phyloP scores from a whole-genome alignment of 2,888 invertebrate species.

The Diaphora mendica region DNA sequence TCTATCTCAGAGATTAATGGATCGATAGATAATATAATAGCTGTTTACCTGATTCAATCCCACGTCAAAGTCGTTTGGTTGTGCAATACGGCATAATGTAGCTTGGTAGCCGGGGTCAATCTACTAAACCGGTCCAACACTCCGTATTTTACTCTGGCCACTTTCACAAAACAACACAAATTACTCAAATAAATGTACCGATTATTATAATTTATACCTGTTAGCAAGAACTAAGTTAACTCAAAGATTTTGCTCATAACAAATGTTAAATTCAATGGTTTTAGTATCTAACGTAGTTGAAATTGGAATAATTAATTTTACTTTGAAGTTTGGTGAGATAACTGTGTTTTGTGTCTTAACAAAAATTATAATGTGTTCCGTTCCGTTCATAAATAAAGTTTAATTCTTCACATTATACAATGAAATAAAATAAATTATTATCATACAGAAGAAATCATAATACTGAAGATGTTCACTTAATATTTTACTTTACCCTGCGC shows the following conservation, averaged over 20 bases:
- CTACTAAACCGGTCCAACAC: constrained; percentile 52
- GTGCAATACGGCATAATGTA: constrained; percentile 52
- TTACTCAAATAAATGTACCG: constrained; percentile 32
- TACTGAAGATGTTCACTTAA: too few relatives aligned
- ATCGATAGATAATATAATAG: constrained; percentile 39
- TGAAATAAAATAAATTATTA: too few relatives aligned
- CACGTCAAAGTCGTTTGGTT: constrained; percentile 41
- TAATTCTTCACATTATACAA: too few relatives aligned
- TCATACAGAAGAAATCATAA: too few relatives aligned
- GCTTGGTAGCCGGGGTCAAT: constrained; percentile 51
- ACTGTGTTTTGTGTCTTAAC: background rate
- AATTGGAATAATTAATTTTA: too few relatives aligned
- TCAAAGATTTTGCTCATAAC: constrained; percentile 16
- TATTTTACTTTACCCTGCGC: background rate
- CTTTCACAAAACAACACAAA: constrained; percentile 49
- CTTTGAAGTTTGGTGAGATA: constrained; percentile 1
- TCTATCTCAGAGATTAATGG: constrained; percentile 31
- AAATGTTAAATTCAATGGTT: constrained; percentile 2
- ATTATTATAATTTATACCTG: constrained; percentile 27
- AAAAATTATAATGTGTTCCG: too few relatives aligned
- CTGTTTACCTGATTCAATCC: constrained; percentile 34
- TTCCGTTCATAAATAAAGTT: too few relatives aligned
- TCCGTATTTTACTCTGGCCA: constrained; percentile 43
- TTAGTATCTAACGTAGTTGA: background rate
- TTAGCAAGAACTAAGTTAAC: constrained; percentile 24